These are phyloP conservation scores for Pseudomugil tenellus DNA, from an alignment of 2,797 vertebrate species.

Conservation along the genomic window DNA sequence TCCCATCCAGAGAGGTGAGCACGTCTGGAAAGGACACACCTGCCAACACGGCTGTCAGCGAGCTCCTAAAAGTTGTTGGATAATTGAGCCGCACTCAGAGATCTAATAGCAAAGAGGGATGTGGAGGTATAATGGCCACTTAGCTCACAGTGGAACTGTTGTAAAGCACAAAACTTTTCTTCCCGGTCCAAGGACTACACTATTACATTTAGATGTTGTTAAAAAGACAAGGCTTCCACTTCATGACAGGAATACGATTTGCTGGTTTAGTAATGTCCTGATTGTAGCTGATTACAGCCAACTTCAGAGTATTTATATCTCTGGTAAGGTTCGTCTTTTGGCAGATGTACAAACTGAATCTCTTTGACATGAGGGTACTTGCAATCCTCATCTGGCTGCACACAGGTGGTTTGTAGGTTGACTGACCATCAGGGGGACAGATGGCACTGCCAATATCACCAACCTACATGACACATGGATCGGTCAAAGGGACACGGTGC, in stretches of 20 bases:
- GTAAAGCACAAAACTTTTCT: slow-evolving; percentile 68
- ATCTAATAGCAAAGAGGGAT: slow-evolving; percentile 65
- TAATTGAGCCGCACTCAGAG: slow-evolving; percentile 78
- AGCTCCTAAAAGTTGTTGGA: slow-evolving; percentile 63
- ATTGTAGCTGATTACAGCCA: neutral
- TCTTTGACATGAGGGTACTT: slow-evolving; percentile 19
- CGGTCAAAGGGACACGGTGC: slow-evolving; percentile 50
- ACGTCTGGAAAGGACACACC: slow-evolving; percentile 78
- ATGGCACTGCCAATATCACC: slow-evolving; percentile 39
- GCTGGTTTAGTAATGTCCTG: slow-evolving; percentile 33
- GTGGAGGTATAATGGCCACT: slow-evolving; percentile 76
- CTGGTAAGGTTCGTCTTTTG: neutral
- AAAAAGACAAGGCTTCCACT: slow-evolving; percentile 59
- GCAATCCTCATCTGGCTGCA: slow-evolving; percentile 9
- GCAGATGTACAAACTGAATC: slow-evolving; percentile 17
- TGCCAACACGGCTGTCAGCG: slow-evolving; percentile 81
- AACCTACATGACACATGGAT: slow-evolving; percentile 10
- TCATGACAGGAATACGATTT: slow-evolving; percentile 55
- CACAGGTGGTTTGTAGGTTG: slow-evolving; percentile 31
- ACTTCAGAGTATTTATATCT: slow-evolving; percentile 2
- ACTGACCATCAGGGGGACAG: slow-evolving; percentile 54
- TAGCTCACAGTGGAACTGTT: slow-evolving; percentile 73
- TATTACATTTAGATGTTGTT: slow-evolving; percentile 72
- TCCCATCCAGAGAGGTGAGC: slow-evolving; percentile 71
- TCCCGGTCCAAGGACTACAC: slow-evolving; percentile 72